These are phyloP conservation scores for Drosophila mercatorum DNA, from an alignment of 2,888 invertebrate species.

Conservation along the genomic window DNA sequence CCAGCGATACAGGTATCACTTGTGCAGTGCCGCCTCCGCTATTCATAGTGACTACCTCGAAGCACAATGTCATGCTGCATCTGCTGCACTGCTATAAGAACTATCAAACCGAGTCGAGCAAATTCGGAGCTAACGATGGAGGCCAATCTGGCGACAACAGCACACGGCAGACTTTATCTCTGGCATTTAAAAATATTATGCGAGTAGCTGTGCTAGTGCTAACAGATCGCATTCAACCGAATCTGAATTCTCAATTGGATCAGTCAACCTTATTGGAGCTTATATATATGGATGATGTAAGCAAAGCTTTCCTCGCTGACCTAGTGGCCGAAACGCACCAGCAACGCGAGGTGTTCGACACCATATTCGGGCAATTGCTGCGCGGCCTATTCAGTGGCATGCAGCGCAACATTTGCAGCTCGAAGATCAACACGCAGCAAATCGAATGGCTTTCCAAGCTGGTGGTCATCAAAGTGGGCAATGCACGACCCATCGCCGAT, in stretches of 20 bases:
- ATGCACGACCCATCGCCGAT: constrained; percentile 91
- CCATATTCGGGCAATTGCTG: constrained; percentile 82
- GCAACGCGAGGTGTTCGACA: constrained; percentile 81
- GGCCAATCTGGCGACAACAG: background rate
- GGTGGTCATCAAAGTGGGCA: constrained; percentile 90
- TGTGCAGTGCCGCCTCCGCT: constrained; percentile 51
- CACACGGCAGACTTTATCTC: constrained; percentile 41
- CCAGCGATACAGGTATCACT: constrained; percentile 28
- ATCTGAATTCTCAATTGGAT: constrained; percentile 75
- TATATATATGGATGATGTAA: constrained; percentile 87
- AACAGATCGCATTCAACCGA: constrained; percentile 80
- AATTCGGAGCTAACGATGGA: background rate
- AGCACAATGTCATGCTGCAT: constrained; percentile 81
- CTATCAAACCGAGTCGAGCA: constrained; percentile 57
- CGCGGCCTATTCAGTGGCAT: constrained; percentile 83
- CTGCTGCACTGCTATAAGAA: constrained; percentile 81
- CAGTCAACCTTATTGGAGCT: constrained; percentile 87
- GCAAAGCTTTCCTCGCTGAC: constrained; percentile 87
- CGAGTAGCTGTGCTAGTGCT: constrained; percentile 74
- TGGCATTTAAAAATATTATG: constrained; percentile 70
- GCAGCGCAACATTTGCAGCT: constrained; percentile 83
- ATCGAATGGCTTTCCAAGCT: constrained; percentile 91
- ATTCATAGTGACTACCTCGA: constrained; percentile 62
- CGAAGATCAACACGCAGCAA: constrained; percentile 87
- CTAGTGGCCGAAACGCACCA: constrained; percentile 86